phyloP scores from a whole-genome alignment of 2,888 invertebrate species.

The Tachina grossa region DNA sequence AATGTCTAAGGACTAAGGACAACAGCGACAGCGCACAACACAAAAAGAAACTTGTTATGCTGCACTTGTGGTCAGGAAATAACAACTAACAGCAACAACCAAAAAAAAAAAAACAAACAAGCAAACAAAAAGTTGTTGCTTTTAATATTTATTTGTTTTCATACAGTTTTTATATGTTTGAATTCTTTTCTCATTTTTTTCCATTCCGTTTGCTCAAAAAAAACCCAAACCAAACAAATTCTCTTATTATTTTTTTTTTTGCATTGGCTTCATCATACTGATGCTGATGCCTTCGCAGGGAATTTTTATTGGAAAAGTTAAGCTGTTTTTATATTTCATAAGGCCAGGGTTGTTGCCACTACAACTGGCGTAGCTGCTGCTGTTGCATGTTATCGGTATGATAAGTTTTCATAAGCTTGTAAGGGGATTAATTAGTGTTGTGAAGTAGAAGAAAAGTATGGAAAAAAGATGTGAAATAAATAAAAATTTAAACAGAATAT shows the following conservation, averaged over 20 bases:
- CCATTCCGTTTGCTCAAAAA: constrained; percentile 20
- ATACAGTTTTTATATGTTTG: constrained; percentile 53
- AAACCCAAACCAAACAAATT: neutral
- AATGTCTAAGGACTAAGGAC: constrained; percentile 45
- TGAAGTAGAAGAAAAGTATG: constrained; percentile 48
- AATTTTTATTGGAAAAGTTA: constrained; percentile 81
- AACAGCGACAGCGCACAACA: neutral
- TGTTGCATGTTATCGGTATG: constrained; percentile 71
- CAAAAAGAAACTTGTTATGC: constrained; percentile 63
- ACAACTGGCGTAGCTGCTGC: constrained; percentile 13
- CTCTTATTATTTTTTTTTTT: constrained; percentile 31
- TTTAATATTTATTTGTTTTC: constrained; percentile 63
- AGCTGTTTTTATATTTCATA: constrained; percentile 76
- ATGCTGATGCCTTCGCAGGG: constrained; percentile 69
- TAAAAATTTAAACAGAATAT: constrained; percentile 44
- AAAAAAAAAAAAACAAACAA: too few relatives aligned
- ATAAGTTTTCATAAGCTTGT: constrained; percentile 77
- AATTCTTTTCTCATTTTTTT: constrained; percentile 56
- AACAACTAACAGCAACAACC: constrained; percentile 30
- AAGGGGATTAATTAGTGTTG: constrained; percentile 80
- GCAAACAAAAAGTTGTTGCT: constrained; percentile 63
- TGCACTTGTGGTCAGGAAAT: constrained; percentile 75
- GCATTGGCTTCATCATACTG: constrained; percentile 55
- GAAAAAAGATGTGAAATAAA: constrained; percentile 23
- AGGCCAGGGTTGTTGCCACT: constrained; percentile 48